These are phyloP conservation scores for Oryzias curvinotus DNA, from an alignment of 2,113 vertebrate species.

Conservation along the genomic window DNA sequence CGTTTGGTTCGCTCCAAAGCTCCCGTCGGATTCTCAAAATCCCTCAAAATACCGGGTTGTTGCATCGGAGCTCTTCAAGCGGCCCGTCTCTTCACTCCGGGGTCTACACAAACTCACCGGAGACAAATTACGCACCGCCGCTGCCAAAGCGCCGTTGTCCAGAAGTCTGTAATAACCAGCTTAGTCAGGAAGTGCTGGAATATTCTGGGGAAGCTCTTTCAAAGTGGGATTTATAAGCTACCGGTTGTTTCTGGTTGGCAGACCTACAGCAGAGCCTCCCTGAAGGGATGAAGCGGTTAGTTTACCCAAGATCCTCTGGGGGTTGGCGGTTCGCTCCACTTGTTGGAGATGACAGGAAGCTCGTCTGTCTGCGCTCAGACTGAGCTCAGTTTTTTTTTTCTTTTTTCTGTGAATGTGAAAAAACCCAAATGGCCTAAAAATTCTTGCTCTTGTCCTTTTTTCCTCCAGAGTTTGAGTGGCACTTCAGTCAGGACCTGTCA, in stretches of 20 bases:
- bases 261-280: constrained; percentile 59
- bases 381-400: background rate
- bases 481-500: constrained; percentile 91
- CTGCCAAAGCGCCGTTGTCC: constrained; percentile 57
- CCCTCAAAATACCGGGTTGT: constrained; percentile 28
- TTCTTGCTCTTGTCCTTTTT: background rate
- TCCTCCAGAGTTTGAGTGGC: constrained; percentile 87
- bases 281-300: background rate
- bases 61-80: constrained; percentile 19
- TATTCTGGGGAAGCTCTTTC: constrained; percentile 52
- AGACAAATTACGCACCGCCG: constrained; percentile 59
- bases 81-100: constrained; percentile 58
- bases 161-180: constrained; percentile 51
- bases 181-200: constrained; percentile 53
- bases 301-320: background rate
- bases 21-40: background rate
- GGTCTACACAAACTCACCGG: constrained; percentile 26
- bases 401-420: background rate
- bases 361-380: constrained; percentile 1
- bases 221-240: constrained; percentile 55
- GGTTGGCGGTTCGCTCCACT: background rate
- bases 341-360: background rate
- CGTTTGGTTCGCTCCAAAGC: background rate
- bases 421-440: too few species aligned
- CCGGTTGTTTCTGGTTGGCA: constrained; percentile 45